Conservation (phyloP, 2,797 vertebrate species). For the Pangasius mekongensis region DNA sequence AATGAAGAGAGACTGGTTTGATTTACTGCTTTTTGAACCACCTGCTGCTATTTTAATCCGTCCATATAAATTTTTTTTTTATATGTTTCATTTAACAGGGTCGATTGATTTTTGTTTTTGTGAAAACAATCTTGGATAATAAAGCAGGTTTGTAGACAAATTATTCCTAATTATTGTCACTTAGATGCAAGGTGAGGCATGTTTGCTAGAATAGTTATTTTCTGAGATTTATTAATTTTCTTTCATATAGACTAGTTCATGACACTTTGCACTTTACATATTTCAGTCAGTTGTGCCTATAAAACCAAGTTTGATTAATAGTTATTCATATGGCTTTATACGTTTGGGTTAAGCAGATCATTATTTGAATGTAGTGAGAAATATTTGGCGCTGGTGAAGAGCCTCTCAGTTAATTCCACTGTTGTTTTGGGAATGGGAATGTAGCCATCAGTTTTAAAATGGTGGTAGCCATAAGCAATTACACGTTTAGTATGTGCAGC, state of each 20-base stretch:
- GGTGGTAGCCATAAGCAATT: constrained; percentile 9
- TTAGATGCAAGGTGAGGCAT: neutral
- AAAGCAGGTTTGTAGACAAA: neutral
- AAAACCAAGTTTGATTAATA: neutral
- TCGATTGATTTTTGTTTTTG: neutral
- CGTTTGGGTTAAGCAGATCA: too few species aligned
- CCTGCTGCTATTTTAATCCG: neutral
- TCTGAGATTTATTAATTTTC: neutral
- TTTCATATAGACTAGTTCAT: neutral
- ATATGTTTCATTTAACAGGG: neutral
- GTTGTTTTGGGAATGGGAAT: constrained; percentile 13
- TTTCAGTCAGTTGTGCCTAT: neutral
- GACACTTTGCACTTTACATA: neutral
- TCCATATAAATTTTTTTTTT: neutral
- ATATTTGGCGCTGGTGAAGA: neutral
- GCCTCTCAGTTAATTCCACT: neutral
- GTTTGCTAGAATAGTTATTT: neutral
- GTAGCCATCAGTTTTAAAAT: constrained; percentile 17
- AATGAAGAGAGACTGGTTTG: constrained; percentile 1
- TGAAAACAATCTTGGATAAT: neutral
- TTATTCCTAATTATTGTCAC: neutral
- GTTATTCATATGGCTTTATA: neutral
- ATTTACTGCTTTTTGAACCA: neutral
- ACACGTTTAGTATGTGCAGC: neutral
- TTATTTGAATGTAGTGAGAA: neutral